Evolutionary conservation across 1,140 invertebrate species (phyloP), one percentile per base, ranked within the genome.

Genomic region (Lasioglossum albipes): DNA sequence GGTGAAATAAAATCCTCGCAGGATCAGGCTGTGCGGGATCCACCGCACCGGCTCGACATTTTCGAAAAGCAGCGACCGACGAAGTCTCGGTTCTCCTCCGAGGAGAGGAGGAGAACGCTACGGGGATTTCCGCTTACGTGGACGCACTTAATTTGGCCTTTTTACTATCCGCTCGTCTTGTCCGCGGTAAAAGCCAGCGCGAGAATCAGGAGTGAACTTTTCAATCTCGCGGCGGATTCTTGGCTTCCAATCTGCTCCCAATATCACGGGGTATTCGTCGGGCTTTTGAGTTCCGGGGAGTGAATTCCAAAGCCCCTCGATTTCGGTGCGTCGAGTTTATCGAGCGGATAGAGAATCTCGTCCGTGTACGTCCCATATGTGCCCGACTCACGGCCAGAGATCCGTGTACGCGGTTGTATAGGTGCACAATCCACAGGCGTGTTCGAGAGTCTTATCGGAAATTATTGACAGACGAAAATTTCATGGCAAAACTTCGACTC

Each of bases 241-340:
- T 80, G 54, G 69, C 76, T 83, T 75, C 62, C 85, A 86, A 87
- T 87, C 84, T 86, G 75, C 74, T 81, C 81, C 72, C 82, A 86
- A 87, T 87, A 78, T 86, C 79, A 66, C 72, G 71, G 65, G 54
- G 42, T 65, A 84, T 86, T 86, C 84, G 82, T 75, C 68, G 74
- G 31, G 52, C 78, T 83, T 80, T 80, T 66, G 81, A 80, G 71
- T 80, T 59, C 67, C 49, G 42, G 41, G 52, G 68, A 71, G 75
- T 73, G 73, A 81, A 87, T 87, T 81, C 82, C 82, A 72, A 81
- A 75, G 72, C 74, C 79, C 67, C 65, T 74, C 79, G 69, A 87
- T 81, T 77, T 83, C 77, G 68, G 72, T 81, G 79, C 78, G 72
- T 86, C 75, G 75, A 73, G 82, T 86, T 87, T 83, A 87, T 84